Conservation (phyloP, 2,113 vertebrate genomes). For the Ia io region DNA sequence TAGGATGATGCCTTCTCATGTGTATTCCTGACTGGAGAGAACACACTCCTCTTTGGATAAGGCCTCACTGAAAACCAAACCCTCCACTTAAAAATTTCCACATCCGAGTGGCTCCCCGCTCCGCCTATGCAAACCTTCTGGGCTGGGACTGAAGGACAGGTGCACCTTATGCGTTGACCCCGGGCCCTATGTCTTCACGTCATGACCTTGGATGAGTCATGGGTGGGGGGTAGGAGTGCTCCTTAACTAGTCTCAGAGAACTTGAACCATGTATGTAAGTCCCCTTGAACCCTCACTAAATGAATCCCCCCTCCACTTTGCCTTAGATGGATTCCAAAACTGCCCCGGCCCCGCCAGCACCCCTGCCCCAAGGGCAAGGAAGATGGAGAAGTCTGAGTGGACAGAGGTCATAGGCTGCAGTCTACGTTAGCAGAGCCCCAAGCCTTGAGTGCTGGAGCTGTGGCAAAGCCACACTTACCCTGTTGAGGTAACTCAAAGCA, state of each 20-base stretch:
- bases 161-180: accelerated
- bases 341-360: accelerated
- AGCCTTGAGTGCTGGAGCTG: not conserved
- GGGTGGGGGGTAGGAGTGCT: accelerated
- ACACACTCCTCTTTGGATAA: not conserved
- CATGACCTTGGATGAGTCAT: not conserved
- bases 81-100: not conserved
- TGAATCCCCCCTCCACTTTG: not conserved
- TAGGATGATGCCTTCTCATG: not conserved
- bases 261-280: accelerated
- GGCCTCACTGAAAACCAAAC: not conserved
- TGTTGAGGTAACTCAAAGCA: not conserved
- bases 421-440: not conserved
- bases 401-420: accelerated
- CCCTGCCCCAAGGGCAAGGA: accelerated
- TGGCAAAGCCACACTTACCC: not conserved
- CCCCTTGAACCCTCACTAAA: not conserved
- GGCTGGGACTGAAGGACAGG: not conserved
- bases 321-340: not conserved
- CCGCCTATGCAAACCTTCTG: accelerated
- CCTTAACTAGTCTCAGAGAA: not conserved
- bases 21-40: not conserved
- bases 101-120: too few relatives aligned
- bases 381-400: not conserved
- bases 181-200: not conserved